Conservation (phyloP, 2,797 vertebrate species). For the Mus caroli region DNA sequence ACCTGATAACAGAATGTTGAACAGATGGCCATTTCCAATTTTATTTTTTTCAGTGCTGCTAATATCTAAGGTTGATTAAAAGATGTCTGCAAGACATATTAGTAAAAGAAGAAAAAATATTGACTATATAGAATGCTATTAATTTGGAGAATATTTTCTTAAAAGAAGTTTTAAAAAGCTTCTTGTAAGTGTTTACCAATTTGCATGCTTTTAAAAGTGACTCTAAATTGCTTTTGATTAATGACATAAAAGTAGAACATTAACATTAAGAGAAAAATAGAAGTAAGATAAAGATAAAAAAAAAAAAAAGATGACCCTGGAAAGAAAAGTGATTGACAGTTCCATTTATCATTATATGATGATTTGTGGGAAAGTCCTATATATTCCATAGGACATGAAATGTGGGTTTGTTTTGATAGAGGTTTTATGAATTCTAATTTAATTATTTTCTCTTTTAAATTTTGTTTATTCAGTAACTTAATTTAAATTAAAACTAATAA, state of each 20-base stretch:
- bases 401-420: not conserved
- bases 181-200: constrained; percentile 47
- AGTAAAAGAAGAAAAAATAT: constrained; percentile 47
- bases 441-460: not conserved
- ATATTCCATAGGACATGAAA: not conserved
- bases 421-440: not conserved
- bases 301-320: not conserved
- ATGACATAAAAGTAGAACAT: not conserved
- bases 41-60: constrained; percentile 79
- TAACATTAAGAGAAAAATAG: constrained; percentile 2
- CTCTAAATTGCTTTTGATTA: not conserved
- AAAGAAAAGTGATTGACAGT: not conserved
- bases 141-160: constrained; percentile 71
- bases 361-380: not conserved
- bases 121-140: constrained; percentile 69
- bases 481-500: constrained; percentile 2
- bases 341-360: not conserved
- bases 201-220: not conserved
- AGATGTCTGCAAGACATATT: constrained; percentile 71
- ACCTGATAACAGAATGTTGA: constrained; percentile 82
- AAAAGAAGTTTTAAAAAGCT: constrained; percentile 71
- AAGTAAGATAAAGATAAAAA: not conserved
- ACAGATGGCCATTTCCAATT: constrained; percentile 85
- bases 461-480: not conserved
- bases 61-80: constrained; percentile 81